Conservation (phyloP, 2,888 invertebrate genomes). For the Coelopa pilipes region DNA sequence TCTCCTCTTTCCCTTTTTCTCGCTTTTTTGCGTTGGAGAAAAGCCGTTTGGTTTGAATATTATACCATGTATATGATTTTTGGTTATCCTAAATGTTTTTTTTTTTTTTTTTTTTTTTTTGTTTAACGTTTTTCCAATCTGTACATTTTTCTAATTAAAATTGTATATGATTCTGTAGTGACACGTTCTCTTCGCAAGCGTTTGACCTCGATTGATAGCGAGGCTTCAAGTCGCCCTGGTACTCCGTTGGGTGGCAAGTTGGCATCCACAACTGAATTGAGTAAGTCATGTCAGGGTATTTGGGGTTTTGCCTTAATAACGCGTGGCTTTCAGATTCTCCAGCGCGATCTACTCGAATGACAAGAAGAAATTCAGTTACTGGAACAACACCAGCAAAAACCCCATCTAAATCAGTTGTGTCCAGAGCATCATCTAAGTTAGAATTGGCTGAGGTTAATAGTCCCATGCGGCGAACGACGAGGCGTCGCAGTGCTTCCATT, state of each 20-base stretch:
- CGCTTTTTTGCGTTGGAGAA: too few relatives aligned
- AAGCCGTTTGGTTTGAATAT: too few relatives aligned
- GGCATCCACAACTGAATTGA: constrained; percentile 41
- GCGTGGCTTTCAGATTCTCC: constrained; percentile 43
- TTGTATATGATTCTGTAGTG: constrained; percentile 45
- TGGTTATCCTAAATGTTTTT: too few relatives aligned
- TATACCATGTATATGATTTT: too few relatives aligned
- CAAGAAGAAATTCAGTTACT: constrained; percentile 51
- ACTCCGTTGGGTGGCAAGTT: constrained; percentile 46
- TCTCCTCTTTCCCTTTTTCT: too few relatives aligned
- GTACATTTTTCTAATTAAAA: too few relatives aligned
- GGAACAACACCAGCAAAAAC: constrained; percentile 46
- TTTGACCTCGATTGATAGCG: constrained; percentile 50
- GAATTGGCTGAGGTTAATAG: constrained; percentile 42
- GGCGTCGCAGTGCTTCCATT: constrained; percentile 44
- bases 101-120: too few relatives aligned
- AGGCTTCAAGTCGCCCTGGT: constrained; percentile 47
- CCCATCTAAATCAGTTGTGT: constrained; percentile 35
- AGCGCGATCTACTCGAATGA: constrained; percentile 48
- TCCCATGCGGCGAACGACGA: constrained; percentile 44
- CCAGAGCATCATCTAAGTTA: constrained; percentile 32
- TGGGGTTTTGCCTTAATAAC: constrained; percentile 22
- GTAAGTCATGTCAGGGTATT: too few relatives aligned
- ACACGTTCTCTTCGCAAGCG: constrained; percentile 54
- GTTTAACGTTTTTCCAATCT: too few relatives aligned